Evolutionary conservation across 1,140 invertebrate species (phyloP), one percentile per base, ranked within the genome.

Genomic region (Drosophila jambulina): DNA sequence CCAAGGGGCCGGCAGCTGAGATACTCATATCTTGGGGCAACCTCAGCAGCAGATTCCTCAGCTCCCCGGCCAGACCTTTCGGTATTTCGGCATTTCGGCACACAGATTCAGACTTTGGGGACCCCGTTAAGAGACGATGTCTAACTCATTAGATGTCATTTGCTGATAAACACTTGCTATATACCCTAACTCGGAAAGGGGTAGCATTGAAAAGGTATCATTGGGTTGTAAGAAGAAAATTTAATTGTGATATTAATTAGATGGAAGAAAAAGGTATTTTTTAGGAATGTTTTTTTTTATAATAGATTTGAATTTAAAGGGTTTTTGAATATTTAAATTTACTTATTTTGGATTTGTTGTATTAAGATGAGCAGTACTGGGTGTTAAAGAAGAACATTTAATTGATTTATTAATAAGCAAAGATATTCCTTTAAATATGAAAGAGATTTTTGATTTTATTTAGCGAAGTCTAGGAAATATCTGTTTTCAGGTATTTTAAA

Each of bases 91-190:
- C 29, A 29, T 53, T 62, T 62, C 60, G 32, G 32, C 45, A 53
- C 32, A 34, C 36, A n/a, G 36, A 53, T 21, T 27, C 21, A 38
- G 19, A 45, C n/a, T 51, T 65, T 51, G 27, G 45, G 32, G 65
- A 65, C 67, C 71, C 67, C 76, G 75, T 64, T 68, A 80, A 71
- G 59, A 62, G 62, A 64, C 67, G 43, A 64, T 59, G 79, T 79
- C 80, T 80, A 71, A 79, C 82, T 90, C 86, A 90, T 90, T 90
- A 91, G 86, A 90, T 90, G 83, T 87, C 80, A 80, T 80, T 90
- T 79, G 85, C 63, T 85, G 85, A 90, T 90, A 90, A 90, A 71
- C 42, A 46, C 51, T 23, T 19, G 38, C 21, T n/a, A 1, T 54
- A 6, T 85, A 74, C 82, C n/a, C 82, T 84, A 15, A 27, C 13